Conservation (phyloP, 2,113 vertebrate species). For the Anolis carolinensis region DNA sequence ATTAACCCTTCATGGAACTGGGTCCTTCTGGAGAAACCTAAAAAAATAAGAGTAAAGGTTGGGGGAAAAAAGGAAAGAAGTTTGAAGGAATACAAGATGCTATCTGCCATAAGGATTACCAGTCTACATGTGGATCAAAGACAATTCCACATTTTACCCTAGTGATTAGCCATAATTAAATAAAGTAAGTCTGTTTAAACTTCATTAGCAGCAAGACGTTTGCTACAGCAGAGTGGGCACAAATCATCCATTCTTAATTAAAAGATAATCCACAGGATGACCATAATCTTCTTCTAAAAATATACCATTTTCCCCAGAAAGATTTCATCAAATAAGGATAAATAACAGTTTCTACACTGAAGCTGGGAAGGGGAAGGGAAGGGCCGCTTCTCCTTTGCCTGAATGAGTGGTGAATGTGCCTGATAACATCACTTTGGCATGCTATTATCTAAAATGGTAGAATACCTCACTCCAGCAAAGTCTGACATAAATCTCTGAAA, state of each 20-base stretch:
- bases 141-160: conserved; percentile 91
- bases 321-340: conserved; percentile 84
- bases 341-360: conserved; percentile 77
- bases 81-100: conserved; percentile 83
- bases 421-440: conserved; percentile 99
- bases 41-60: conserved; percentile 63
- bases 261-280: conserved; percentile 98
- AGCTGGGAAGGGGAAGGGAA: conserved; percentile 63
- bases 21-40: conserved; percentile 85
- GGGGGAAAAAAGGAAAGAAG: conserved; percentile 4
- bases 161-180: conserved; percentile 98
- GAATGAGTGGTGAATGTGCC: conserved; percentile 81
- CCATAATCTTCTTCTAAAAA: conserved; percentile 94
- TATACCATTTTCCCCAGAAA: conserved; percentile 83
- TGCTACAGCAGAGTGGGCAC: conserved; percentile 96
- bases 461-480: conserved; percentile 98
- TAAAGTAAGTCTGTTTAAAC: conserved; percentile 99
- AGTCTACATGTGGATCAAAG: conserved; percentile 94
- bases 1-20: conserved; percentile 90
- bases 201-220: conserved; percentile 97
- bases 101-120: conserved; percentile 96
- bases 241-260: conserved; percentile 99
- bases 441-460: conserved; percentile 99
- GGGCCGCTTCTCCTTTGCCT: conserved; percentile 71
- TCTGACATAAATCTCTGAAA: conserved; percentile 99